Conservation (phyloP, 1,140 invertebrate genomes). For the Papilio polyxenes region DNA sequence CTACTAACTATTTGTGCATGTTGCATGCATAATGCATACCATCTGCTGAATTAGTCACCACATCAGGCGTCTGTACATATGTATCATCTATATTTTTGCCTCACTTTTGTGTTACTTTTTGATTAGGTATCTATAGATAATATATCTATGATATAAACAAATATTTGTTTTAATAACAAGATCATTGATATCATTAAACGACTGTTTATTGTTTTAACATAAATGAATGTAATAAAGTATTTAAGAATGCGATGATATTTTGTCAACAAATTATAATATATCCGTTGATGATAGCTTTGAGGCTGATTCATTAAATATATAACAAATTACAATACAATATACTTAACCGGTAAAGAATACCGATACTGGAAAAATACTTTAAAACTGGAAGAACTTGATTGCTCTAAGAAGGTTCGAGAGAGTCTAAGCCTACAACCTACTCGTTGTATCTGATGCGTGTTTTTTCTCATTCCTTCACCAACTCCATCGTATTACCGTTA, state of each 20-base stretch:
- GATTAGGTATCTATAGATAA: too few relatives aligned
- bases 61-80: too few relatives aligned
- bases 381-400: neutral
- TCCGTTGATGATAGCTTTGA: conserved; percentile 6
- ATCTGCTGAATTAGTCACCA: too few relatives aligned
- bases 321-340: neutral
- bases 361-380: neutral
- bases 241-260: neutral
- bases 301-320: neutral
- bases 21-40: neutral
- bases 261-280: conserved; percentile 21
- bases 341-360: neutral
- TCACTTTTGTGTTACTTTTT: too few relatives aligned
- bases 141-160: neutral
- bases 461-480: too few relatives aligned
- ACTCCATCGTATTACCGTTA: too few relatives aligned
- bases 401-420: neutral
- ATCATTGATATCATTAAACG: neutral
- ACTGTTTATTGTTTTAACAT: conserved; percentile 17
- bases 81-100: too few relatives aligned
- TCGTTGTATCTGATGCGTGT: too few relatives aligned
- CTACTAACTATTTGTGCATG: neutral
- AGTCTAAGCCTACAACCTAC: too few relatives aligned
- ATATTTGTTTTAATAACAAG: neutral
- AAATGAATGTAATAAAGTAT: neutral